phyloP scores from a whole-genome alignment of 1,140 invertebrate genomes.

The Mycetomoellerius zeteki region DNA sequence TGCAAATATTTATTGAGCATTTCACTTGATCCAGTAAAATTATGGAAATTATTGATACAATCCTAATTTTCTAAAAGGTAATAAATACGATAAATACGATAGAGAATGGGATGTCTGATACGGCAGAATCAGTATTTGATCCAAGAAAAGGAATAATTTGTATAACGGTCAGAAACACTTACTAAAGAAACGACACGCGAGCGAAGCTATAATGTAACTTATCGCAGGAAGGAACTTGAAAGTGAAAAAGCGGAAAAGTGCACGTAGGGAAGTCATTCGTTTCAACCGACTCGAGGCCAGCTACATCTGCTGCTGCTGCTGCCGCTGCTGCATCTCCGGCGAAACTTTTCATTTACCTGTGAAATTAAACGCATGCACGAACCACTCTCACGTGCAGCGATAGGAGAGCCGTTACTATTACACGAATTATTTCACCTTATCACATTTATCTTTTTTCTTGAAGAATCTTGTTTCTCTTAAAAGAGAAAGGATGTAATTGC shows the following conservation, averaged over 20 bases:
- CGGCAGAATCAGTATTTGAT: neutral
- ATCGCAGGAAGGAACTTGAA: neutral
- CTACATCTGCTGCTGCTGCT: conserved; percentile 49
- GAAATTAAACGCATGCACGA: conserved; percentile 69
- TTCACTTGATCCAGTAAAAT: neutral
- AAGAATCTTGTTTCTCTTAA: neutral
- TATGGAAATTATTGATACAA: neutral
- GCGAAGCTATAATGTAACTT: neutral
- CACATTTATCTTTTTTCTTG: neutral
- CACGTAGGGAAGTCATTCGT: conserved; percentile 36
- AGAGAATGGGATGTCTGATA: neutral
- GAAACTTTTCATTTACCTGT: conserved; percentile 73
- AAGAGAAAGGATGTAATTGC: conserved; percentile 9
- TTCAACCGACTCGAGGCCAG: conserved; percentile 1
- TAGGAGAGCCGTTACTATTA: conserved; percentile 25
- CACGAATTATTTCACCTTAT: conserved; percentile 36
- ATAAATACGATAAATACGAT: neutral
- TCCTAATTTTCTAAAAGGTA: neutral
- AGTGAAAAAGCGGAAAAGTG: conserved; percentile 57
- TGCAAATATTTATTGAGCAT: neutral
- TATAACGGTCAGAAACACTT: conserved; percentile 1
- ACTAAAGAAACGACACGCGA: neutral
- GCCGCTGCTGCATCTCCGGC: conserved; percentile 39
- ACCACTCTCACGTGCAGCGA: conserved; percentile 37
- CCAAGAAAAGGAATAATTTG: conserved; percentile 15